Base-by-base conservation (phyloP, 2,113 vertebrate genomes). In the Collichthys lucidus region DNA sequence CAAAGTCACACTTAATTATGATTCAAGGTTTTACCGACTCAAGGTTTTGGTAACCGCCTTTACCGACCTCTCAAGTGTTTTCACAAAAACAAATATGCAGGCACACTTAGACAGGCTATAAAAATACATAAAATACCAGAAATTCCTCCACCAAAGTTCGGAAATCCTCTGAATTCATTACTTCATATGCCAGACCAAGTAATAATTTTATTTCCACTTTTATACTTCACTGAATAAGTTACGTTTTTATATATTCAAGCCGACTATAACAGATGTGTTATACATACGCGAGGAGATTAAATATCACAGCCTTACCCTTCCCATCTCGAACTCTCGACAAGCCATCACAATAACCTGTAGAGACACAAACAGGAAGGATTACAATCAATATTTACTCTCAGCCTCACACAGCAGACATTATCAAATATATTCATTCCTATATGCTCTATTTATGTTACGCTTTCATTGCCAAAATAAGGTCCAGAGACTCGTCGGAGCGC, bases 251-350 rank as follows among this genome's bases (percentile, higher is more conserved):
- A 59, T 22, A 35, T 29, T 77, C 47, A 52, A 67, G 26, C 10
- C 42, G 24, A 22, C 17, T 29, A 20, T 47, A 49, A 60, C 26
- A 74, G 19, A 73, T 29, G n/a, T 70, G 77, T 11, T 26, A 26
- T 2, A 26, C 16, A 52, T 10, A 69, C 69, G 60, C 10, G 1
- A 14, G 20, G 42, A 8, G 49, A 84, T 74, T 29, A 56, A 85
- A 42, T 10, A 50, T 17, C 24, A 20, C 12, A 0, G 40, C 92
- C 98, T 91, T 96, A 99, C 98, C 97, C 98, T 95, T 93, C 98
- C 98, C 98, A 99, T 99, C 93, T 99, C 98, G 92, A 99, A 99
- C 91, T 99, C 98, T 88, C 98, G 96, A 94, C 98, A 99, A 31
- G 98, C 98, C 98, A 99, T 99, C 46, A 98, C 96, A 85, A 99